phyloP scores from a whole-genome alignment of 2,797 vertebrate species.

The Numenius phaeopus region DNA sequence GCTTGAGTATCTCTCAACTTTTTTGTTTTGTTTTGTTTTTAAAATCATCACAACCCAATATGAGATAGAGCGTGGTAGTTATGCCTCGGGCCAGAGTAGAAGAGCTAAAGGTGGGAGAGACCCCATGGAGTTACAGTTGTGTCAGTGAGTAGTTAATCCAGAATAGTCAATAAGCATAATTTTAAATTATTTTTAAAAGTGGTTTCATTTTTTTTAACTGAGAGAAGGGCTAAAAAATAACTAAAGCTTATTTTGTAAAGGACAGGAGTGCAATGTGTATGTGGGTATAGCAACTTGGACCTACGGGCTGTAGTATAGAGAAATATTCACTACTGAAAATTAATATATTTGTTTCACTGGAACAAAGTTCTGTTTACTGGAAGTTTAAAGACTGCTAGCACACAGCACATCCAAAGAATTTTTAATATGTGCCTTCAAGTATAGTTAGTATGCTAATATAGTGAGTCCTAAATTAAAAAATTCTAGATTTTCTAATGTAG shows the following conservation, averaged over 20 bases:
- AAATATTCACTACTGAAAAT: constrained; percentile 14
- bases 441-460: constrained; percentile 22
- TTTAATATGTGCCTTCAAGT: background rate
- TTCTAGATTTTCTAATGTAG: background rate
- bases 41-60: background rate
- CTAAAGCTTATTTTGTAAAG: constrained; percentile 2
- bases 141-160: constrained; percentile 11
- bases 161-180: background rate
- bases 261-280: constrained; percentile 8
- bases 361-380: background rate
- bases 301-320: background rate
- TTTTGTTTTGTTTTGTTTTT: background rate
- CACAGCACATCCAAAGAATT: constrained; percentile 5
- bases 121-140: background rate
- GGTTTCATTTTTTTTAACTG: background rate
- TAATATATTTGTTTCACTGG: constrained; percentile 38
- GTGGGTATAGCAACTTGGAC: background rate
- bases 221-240: background rate
- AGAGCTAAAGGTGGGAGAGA: background rate
- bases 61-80: background rate
- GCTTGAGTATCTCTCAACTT: background rate
- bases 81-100: background rate
- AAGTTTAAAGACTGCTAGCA: background rate
- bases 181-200: constrained; percentile 49
- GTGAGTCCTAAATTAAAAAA: background rate